These are phyloP conservation scores for Pseudolaguvia tuberculata DNA, from an alignment of 2,113 vertebrate species.

Conservation along the genomic window DNA sequence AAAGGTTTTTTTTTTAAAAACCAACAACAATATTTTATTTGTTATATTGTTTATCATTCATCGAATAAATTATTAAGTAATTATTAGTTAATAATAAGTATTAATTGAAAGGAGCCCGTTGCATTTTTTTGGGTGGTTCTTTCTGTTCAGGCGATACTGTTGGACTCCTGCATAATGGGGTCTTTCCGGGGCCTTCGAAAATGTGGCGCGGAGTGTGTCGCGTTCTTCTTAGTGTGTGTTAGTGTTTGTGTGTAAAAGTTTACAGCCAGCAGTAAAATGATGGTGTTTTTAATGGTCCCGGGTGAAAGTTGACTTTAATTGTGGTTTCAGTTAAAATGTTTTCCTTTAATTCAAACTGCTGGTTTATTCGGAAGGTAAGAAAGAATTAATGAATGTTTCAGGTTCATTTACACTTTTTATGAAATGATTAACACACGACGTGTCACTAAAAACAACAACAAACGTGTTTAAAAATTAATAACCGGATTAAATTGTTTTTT, in stretches of 20 bases:
- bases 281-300: not conserved
- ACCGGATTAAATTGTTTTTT: no score
- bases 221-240: not conserved
- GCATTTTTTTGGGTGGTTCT: not conserved
- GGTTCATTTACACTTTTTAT: no score
- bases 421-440: no score
- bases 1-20: not conserved
- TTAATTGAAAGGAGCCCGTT: not conserved
- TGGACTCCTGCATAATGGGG: constrained; percentile 45
- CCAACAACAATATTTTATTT: not conserved
- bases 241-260: no score
- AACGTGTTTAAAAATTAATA: no score
- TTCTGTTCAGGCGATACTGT: constrained; percentile 52
- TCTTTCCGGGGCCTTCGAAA: constrained; percentile 64
- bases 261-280: no score
- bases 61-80: not conserved
- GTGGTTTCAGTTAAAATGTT: constrained; percentile 53
- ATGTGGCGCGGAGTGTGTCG: constrained; percentile 61
- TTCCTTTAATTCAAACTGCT: constrained; percentile 58
- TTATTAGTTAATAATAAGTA: not conserved
- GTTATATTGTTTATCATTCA: not conserved
- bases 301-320: constrained; percentile 14
- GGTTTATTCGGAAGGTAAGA: constrained; percentile 74
- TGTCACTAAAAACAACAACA: no score
- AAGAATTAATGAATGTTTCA: no score